Evolutionary conservation across 2,113 vertebrate genomes (phyloP), one percentile per base, ranked within the genome.

Genomic region (Mobula hypostoma): DNA sequence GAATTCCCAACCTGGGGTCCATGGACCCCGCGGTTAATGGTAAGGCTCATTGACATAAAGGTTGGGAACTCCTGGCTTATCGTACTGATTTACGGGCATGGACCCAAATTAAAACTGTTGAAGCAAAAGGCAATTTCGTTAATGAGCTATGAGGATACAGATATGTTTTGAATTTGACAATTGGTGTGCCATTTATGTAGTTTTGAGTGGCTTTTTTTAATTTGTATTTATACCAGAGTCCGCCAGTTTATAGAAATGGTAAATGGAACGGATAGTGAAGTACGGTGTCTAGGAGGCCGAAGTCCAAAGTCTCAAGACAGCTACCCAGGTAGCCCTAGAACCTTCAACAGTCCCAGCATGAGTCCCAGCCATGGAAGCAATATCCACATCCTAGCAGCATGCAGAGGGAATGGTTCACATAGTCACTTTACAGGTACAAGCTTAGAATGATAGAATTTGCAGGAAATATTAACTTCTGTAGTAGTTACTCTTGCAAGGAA

Each of bases 221-320:
- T 66, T 63, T 21, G 12, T 9, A 0, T 72, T 2, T 87, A 78
- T 32, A 32, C 32, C 96, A 99, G 99, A 97, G 99, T 99, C 95
- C 98, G 99, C 94, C 99, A 99, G 96, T 99, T 99, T 95, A 99
- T 99, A 96, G 99, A 99, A 97, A 99, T 99, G 99, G 99, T 99
- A 96, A 99, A 99, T 6, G 99, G 99, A 95, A 99, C 98, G 2
- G 99, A 99, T 97, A 99, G 99, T 29, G 98, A 99, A 97, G 98
- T 99, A 94, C 97, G 98, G 88, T 99, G 98, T 96, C 96, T 99
- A 95, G 99, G 98, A 94, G 98, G 98, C 70, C 98, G 99, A 95
- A 99, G 98, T 96, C 99, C 98, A 70, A 99, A 99, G 96, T 99
- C 99, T 96, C 99, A 99, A 96, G 99, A 99, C 95, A 98, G 97